Conservation (phyloP, 2,888 invertebrate species). For the Agapostemon virescens region DNA sequence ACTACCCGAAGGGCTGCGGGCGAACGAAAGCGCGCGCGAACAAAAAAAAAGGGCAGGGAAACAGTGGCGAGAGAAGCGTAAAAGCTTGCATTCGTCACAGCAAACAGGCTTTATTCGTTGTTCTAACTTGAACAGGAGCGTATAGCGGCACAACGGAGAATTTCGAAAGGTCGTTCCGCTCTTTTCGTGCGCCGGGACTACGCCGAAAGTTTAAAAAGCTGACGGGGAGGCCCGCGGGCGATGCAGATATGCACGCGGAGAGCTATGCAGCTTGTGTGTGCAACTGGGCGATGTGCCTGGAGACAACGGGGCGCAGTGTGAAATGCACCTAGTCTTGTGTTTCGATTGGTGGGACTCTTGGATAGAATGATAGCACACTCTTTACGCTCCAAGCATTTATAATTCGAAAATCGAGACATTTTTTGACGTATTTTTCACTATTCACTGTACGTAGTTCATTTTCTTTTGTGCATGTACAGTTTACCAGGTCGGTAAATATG, state of each 20-base stretch:
- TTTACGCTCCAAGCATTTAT: no score
- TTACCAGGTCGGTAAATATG: no score
- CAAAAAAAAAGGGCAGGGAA: neutral
- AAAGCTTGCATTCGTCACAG: conserved; percentile 13
- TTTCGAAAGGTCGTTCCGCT: conserved; percentile 45
- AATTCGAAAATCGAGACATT: no score
- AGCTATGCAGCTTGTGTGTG: neutral
- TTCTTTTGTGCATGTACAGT: no score
- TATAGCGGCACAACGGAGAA: conserved; percentile 7
- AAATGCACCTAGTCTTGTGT: neutral
- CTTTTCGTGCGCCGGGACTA: conserved; percentile 13
- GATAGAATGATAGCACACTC: no score
- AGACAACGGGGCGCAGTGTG: neutral
- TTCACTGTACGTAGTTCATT: no score
- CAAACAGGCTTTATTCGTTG: conserved; percentile 20
- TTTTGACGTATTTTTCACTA: no score
- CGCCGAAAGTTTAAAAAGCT: conserved; percentile 35
- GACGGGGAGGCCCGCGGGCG: conserved; percentile 26
- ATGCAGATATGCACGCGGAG: conserved; percentile 26
- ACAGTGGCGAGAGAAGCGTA: neutral
- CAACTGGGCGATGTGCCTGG: neutral
- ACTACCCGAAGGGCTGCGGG: neutral
- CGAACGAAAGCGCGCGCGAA: neutral
- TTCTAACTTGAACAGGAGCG: neutral
- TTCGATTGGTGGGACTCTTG: no score